Evolutionary conservation across 2,888 invertebrate genomes (phyloP).

Genomic region (Melipona beecheii): DNA sequence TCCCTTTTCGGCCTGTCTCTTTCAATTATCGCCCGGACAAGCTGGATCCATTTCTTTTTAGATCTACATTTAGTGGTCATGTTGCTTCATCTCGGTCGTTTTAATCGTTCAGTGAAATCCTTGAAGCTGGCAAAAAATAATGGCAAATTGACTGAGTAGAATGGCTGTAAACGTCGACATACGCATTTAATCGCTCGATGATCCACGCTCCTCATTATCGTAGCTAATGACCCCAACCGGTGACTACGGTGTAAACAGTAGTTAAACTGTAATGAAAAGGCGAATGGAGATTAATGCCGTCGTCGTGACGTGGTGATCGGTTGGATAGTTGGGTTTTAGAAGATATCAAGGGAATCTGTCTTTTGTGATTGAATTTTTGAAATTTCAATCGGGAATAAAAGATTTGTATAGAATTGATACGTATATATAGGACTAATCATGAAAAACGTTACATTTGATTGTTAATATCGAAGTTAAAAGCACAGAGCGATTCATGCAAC

Average conservation of each 20-base stretch:
- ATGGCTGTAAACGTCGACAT: slow-evolving; percentile 31
- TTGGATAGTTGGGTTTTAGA: not conserved
- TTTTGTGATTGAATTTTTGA: too few species aligned
- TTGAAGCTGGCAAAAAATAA: slow-evolving; percentile 28
- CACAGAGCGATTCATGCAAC: too few species aligned
- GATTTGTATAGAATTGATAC: not conserved
- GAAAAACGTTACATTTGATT: not conserved
- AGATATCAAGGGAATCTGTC: not conserved
- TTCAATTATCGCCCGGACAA: slow-evolving; percentile 50
- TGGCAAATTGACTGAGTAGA: slow-evolving; percentile 33
- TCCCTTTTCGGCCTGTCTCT: slow-evolving; percentile 30
- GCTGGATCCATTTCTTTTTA: slow-evolving; percentile 19
- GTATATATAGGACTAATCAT: not conserved
- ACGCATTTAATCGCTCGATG: not conserved
- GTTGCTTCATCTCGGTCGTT: slow-evolving; percentile 33
- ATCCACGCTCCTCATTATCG: slow-evolving; percentile 3
- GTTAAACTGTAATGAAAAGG: slow-evolving; percentile 16
- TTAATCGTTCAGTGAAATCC: slow-evolving; percentile 54
- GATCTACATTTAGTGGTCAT: not conserved
- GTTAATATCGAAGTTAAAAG: too few species aligned
- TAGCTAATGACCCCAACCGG: slow-evolving; percentile 17
- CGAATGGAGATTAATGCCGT: slow-evolving; percentile 16
- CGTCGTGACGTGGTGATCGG: too few species aligned
- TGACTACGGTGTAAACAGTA: slow-evolving; percentile 7
- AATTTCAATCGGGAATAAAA: not conserved